Percentiles rank a stretch among this genome's conserved stretches.
These are phyloP conservation scores for Geococcyx californianus DNA, from an alignment of 2,113 vertebrate species.

Conservation along the genomic window DNA sequence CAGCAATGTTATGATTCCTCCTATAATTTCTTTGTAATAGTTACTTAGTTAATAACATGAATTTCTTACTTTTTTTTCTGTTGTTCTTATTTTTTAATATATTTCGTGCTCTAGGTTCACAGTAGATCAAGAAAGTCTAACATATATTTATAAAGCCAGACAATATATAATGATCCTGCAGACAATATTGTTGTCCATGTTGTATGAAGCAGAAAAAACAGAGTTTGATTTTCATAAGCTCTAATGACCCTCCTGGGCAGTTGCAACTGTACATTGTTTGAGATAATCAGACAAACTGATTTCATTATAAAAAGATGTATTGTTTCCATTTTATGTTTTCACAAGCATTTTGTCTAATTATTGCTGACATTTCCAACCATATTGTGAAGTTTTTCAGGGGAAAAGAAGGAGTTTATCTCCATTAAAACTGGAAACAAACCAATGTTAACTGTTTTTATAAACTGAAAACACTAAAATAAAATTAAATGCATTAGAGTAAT, in stretches of 20 bases:
- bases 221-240: conserved; percentile 69
- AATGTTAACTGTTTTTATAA: conserved; percentile 57
- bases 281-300: conserved; percentile 59
- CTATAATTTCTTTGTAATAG: conserved; percentile 13
- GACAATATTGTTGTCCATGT: conserved; percentile 49
- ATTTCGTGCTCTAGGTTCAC: conserved; percentile 47
- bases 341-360: conserved; percentile 66
- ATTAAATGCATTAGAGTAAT: conserved; percentile 51
- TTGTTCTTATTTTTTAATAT: conserved; percentile 22
- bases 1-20: not conserved
- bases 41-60: conserved; percentile 27
- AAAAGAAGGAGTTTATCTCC: conserved; percentile 43
- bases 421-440: conserved; percentile 64
- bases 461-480: conserved; percentile 55
- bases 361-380: conserved; percentile 60
- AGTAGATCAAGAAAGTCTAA: conserved; percentile 35
- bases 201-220: conserved; percentile 56
- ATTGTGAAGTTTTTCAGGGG: conserved; percentile 45
- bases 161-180: conserved; percentile 38
- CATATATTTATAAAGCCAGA: conserved; percentile 30
- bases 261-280: conserved; percentile 51
- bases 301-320: conserved; percentile 51
- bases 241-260: conserved; percentile 49
- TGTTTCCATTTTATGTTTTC: conserved; percentile 60
- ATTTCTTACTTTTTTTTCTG: not conserved